phyloP scores from a whole-genome alignment of 2,888 invertebrate genomes.

The Rhagonycha fulva region DNA sequence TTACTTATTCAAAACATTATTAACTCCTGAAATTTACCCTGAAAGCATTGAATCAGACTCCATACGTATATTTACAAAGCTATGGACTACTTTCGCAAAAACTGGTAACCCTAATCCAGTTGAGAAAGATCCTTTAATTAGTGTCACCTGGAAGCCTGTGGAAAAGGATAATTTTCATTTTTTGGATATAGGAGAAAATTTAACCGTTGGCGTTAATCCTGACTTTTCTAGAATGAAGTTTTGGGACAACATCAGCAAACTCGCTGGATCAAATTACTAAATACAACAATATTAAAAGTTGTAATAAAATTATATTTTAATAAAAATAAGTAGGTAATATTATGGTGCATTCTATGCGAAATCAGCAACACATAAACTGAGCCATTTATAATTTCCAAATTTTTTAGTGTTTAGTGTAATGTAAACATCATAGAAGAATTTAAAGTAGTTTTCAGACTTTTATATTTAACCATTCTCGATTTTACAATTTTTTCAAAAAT shows the following conservation, averaged over 20 bases:
- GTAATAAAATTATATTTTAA: too few relatives aligned
- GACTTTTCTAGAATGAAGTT: conserved; percentile 35
- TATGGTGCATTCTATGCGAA: too few relatives aligned
- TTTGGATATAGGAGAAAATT: conserved; percentile 35
- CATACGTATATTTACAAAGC: conserved; percentile 35
- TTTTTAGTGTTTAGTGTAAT: too few relatives aligned
- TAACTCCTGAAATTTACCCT: conserved; percentile 30
- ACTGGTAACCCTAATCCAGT: conserved; percentile 27
- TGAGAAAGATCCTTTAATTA: conserved; percentile 18
- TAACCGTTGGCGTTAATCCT: conserved; percentile 33
- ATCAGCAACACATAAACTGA: too few relatives aligned
- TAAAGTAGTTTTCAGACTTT: too few relatives aligned
- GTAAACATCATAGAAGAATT: too few relatives aligned
- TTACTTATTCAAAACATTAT: conserved; percentile 39
- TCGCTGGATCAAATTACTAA: conserved; percentile 12
- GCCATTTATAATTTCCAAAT: too few relatives aligned
- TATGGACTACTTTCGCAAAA: conserved; percentile 45
- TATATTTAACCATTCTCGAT: too few relatives aligned
- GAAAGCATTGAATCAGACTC: conserved; percentile 34
- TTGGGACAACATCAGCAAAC: conserved; percentile 34
- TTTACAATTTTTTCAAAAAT: too few relatives aligned
- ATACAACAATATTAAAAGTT: neutral
- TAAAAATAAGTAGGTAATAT: too few relatives aligned
- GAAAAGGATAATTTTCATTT: conserved; percentile 25
- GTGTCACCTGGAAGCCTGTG: conserved; percentile 33